A percentile compares a stretch with the other conserved stretches of the same genome.
phyloP scores from a whole-genome alignment of 1,140 invertebrate species.

The Cydia fagiglandana region DNA sequence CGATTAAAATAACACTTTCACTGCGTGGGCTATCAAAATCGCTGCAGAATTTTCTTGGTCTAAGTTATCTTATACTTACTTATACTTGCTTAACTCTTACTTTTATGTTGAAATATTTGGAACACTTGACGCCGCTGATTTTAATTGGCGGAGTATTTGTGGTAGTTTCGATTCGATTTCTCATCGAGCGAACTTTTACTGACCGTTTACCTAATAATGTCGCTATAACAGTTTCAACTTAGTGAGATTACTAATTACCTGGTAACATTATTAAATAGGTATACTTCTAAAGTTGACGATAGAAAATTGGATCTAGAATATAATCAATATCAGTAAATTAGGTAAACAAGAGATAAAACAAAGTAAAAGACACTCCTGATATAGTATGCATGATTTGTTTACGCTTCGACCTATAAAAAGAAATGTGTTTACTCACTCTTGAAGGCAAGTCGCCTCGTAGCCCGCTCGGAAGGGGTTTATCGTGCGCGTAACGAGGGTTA shows the following conservation, averaged over 20 bases:
- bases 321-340: neutral
- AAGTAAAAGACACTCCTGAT: slow-evolving; percentile 39
- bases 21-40: too few relatives aligned
- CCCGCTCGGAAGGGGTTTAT: slow-evolving; percentile 40
- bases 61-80: neutral
- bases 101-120: neutral
- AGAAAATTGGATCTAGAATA: neutral
- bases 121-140: too few relatives aligned
- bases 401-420: slow-evolving; percentile 45
- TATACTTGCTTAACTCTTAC: too few relatives aligned
- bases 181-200: too few relatives aligned
- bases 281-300: neutral
- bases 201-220: too few relatives aligned
- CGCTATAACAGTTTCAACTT: too few relatives aligned
- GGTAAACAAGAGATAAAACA: slow-evolving; percentile 23
- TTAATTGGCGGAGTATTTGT: too few relatives aligned
- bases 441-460: slow-evolving; percentile 42
- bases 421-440: slow-evolving; percentile 41
- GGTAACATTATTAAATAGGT: too few relatives aligned
- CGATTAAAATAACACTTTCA: too few relatives aligned
- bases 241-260: too few relatives aligned
- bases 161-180: too few relatives aligned
- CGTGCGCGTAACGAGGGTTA: slow-evolving; percentile 32
- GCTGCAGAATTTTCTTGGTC: too few relatives aligned
- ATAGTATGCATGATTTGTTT: slow-evolving; percentile 45